Base-by-base conservation (phyloP, 2,888 invertebrate species). In the Atethmia centrago region DNA sequence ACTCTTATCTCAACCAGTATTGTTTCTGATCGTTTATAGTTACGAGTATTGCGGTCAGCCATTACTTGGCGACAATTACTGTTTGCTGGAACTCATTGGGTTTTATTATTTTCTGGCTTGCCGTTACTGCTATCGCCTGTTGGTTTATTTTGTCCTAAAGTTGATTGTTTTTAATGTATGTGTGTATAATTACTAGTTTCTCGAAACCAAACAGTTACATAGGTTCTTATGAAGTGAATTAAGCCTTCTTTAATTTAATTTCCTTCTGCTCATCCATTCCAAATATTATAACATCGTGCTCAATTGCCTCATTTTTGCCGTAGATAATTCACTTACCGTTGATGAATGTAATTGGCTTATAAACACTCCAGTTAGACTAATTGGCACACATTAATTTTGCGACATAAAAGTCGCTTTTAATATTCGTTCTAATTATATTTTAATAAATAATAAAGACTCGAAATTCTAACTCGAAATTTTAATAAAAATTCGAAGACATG, bases 21-120 rank as follows among this genome's bases (percentile, higher is more conserved):
- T 85, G 79, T 78, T 74, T 75, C 72, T 75, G 42, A 63, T 69
- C 71, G 51, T 72, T 83, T 83, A 79, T 74, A 47, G 82, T 66
- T 72, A 85, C 59, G 71, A 71, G 53, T 76, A 79, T 79, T 76
- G 65, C 79, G 76, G 65, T 65, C 64, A 61, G 56, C 76, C 71
- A 72, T 82, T 76, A 76, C 69, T 70, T 69, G 64, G 80, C 76
- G 73, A 83, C 83, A 82, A 85, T 82, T 74, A 76, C 76, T 42
- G 61, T 85, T 73, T 70, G 71, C 69, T 79, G 74, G 71, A 76
- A 81, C 66, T 66, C 72, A 51, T 72, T 76, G 51, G 69, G 45
- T 79, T 85, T 84, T 67, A 82, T 81, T 65, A 74, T 79, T 62
- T 72, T 75, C 51, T 73, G 66, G 66, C 47, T 78, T 36, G 62